Percentiles rank a stretch among this genome's conserved stretches.
Conservation (phyloP, 2,113 vertebrate species). For the Parus major region DNA sequence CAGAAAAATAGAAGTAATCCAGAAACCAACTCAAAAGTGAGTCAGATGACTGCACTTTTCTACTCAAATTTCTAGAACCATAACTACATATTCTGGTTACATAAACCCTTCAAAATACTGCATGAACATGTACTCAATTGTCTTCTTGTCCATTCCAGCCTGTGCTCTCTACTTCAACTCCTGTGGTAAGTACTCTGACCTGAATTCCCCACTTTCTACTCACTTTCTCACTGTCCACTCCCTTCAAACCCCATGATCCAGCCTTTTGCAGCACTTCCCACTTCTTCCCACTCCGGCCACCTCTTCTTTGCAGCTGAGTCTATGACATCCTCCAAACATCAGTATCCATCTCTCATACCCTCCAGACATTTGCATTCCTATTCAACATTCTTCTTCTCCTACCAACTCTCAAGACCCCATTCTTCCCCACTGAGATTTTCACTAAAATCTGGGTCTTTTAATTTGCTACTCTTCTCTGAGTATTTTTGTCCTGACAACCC, state of each 20-base stretch:
- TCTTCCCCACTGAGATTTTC: background rate
- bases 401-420: background rate
- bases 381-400: background rate
- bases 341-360: background rate
- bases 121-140: background rate
- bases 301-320: background rate
- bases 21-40: background rate
- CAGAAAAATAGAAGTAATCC: background rate
- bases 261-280: background rate
- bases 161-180: background rate
- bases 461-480: background rate
- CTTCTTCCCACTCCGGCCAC: background rate
- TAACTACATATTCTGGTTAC: background rate
- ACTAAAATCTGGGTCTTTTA: background rate
- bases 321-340: background rate
- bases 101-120: background rate
- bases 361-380: background rate
- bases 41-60: background rate
- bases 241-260: background rate
- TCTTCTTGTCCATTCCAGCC: background rate
- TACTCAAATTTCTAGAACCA: background rate
- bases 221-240: background rate
- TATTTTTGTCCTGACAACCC: background rate
- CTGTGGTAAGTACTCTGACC: accelerated
- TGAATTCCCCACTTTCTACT: background rate